Evolutionary conservation across 2,113 vertebrate species (phyloP), one percentile per base, ranked within the genome.

Genomic region (Lichenostomus cassidix): DNA sequence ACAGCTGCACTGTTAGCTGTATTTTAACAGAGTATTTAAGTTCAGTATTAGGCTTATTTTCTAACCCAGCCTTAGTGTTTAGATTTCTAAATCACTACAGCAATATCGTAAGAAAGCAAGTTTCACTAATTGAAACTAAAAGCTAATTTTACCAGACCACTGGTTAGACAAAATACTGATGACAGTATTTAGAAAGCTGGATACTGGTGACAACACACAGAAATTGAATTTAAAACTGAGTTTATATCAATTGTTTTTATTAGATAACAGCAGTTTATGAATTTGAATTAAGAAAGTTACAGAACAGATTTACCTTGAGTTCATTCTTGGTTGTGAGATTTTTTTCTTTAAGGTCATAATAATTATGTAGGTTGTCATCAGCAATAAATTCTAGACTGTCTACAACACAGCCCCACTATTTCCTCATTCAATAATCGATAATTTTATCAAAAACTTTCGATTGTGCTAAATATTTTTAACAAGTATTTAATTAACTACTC

Each of bases 401-500:
- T 97, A 97, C 97, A 98, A 98, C 96, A 98, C 97, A 98, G 97
- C 83, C 93, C 73, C 13, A n/a, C 75, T 69, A 87, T 84, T 68
- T 91, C 82, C 77, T 92, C 87, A 81, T 90, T 78, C 86, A 65
- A 16, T 65, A 84, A 87, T 63, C 77, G 80, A 50, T 81, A 88
- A 95, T 94, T 97, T 96, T 96, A 95, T 81, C 89, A 95, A 97
- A 97, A 97, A 93, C 58, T 87, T 59, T 96, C 89, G 90, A 88
- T 90, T 70, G 74, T 90, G 84, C 91, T 95, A 94, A 96, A 96
- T 69, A 83, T 87, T 92, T 59, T 81, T 73, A 92, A 94, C 53
- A 91, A 93, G 74, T 65, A 65, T 62, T 96, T 94, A 50, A 56
- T 84, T 71, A 91, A 53, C 64, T 56, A 37, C 27, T 89, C 11